Conservation (phyloP, 2,888 invertebrate species). For the Archips crataeganus region DNA sequence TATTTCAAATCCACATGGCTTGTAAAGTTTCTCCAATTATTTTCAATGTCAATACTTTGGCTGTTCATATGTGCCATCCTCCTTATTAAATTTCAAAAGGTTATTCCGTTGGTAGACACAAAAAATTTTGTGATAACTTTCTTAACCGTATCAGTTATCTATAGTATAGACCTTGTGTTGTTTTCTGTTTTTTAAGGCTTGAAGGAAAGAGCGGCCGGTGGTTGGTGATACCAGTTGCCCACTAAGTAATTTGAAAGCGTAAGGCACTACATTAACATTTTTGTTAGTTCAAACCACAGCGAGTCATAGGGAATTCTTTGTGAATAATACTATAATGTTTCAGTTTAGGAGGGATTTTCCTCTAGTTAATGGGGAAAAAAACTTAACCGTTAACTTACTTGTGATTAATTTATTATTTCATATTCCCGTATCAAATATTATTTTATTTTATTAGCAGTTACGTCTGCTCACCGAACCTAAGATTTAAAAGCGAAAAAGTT, state of each 20-base stretch:
- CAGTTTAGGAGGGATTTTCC: neutral
- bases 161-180: neutral
- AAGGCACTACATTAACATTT: neutral
- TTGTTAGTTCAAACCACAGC: neutral
- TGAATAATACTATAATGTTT: slow-evolving; percentile 1
- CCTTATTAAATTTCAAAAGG: neutral
- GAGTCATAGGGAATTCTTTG: neutral
- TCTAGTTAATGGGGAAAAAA: neutral
- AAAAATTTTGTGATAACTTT: neutral
- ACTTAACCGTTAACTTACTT: neutral
- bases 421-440: neutral
- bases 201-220: neutral
- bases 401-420: neutral
- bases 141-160: neutral
- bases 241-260: neutral
- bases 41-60: neutral
- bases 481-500: too few relatives aligned
- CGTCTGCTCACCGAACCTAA: too few relatives aligned
- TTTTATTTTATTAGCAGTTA: too few relatives aligned
- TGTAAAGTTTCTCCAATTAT: neutral
- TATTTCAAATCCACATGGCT: neutral
- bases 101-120: neutral
- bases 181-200: neutral
- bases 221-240: neutral
- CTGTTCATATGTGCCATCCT: neutral